phyloP scores from a whole-genome alignment of 1,140 invertebrate genomes.

The Dendroctonus ponderosae region DNA sequence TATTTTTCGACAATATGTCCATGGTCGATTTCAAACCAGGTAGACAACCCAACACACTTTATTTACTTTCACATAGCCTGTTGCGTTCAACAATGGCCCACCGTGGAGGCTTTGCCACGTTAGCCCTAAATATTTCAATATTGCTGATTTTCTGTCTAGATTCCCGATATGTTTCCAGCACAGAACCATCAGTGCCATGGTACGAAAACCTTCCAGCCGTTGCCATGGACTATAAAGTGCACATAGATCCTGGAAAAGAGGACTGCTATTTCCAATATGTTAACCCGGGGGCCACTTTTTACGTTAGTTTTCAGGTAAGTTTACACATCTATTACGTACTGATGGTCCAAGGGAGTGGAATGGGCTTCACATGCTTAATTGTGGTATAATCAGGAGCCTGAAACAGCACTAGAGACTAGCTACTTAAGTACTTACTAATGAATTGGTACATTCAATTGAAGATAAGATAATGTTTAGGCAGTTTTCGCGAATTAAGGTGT shows the following conservation, averaged over 20 bases:
- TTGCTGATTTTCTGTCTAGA: conserved; percentile 13
- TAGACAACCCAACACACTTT: neutral
- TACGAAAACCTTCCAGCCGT: conserved; percentile 83
- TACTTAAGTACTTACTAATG: too few species aligned
- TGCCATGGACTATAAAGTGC: conserved; percentile 93
- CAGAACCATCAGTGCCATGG: conserved; percentile 58
- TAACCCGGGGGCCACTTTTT: conserved; percentile 87
- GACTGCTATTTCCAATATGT: conserved; percentile 94
- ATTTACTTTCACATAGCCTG: conserved; percentile 6
- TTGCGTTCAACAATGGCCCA: neutral
- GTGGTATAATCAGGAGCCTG: too few species aligned
- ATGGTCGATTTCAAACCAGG: too few species aligned
- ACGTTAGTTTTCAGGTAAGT: conserved; percentile 86
- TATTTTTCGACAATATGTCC: too few species aligned
- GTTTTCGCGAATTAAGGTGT: too few species aligned
- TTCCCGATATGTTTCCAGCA: conserved; percentile 18
- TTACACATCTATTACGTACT: neutral
- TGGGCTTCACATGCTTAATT: too few species aligned
- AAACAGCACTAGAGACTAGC: too few species aligned
- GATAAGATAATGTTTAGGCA: too few species aligned
- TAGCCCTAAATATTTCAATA: conserved; percentile 13
- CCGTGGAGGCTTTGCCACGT: conserved; percentile 15
- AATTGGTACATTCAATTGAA: too few species aligned
- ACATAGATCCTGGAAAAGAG: conserved; percentile 90
- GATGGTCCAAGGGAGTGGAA: too few species aligned